Evolutionary conservation across 2,113 vertebrate genomes (phyloP).

Genomic region (Dasyurus viverrinus): DNA sequence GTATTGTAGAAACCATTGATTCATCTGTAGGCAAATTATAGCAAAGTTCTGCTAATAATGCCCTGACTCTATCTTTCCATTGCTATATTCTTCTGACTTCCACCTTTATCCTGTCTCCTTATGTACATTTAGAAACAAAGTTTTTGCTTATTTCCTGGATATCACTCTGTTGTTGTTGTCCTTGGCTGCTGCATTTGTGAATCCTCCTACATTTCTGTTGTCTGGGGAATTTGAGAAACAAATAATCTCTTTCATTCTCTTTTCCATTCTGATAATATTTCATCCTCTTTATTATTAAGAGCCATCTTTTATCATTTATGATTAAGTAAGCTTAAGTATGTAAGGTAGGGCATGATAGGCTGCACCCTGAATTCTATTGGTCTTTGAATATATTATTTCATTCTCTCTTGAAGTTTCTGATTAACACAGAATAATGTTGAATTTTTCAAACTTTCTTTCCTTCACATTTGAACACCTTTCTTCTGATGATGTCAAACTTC

Average conservation of each 20-base stretch:
- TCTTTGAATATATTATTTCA: not conserved
- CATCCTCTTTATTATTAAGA: not conserved
- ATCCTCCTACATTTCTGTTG: too few species aligned
- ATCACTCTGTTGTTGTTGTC: too few species aligned
- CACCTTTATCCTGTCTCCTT: too few species aligned
- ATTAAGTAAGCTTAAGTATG: not conserved
- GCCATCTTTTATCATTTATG: not conserved
- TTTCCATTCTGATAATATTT: not conserved
- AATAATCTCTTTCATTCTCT: not conserved
- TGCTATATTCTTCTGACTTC: too few species aligned
- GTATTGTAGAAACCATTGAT: too few species aligned
- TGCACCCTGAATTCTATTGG: not conserved
- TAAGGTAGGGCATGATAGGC: not conserved
- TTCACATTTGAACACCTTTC: not conserved
- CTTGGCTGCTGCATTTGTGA: too few species aligned
- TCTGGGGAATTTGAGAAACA: too few species aligned
- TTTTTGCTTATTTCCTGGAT: too few species aligned
- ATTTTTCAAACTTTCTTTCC: not conserved
- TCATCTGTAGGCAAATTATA: too few species aligned
- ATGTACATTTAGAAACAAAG: too few species aligned
- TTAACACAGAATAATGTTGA: not conserved
- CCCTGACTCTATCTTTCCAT: too few species aligned
- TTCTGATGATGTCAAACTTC: not conserved
- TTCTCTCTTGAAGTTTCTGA: not conserved
- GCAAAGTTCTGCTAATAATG: too few species aligned